Evolutionary conservation across 2,888 invertebrate species (phyloP).

Genomic region (Cyaniris semiargus): DNA sequence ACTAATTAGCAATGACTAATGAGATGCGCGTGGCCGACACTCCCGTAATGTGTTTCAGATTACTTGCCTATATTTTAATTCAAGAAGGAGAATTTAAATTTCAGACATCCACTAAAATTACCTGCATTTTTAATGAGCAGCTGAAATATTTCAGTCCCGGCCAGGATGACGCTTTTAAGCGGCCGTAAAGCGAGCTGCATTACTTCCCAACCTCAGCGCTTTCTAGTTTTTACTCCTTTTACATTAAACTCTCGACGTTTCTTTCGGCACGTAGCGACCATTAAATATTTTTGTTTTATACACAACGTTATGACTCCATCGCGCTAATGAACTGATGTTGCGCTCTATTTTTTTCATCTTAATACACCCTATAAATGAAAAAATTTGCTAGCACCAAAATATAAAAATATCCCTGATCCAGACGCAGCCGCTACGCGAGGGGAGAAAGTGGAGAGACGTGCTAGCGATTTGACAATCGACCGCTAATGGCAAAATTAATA

Average conservation of each 20-base stretch:
- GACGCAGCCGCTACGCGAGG: background rate
- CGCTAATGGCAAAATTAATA: conserved; percentile 6
- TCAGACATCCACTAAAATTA: background rate
- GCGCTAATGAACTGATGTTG: background rate
- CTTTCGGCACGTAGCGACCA: background rate
- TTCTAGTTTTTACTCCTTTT: conserved; percentile 5
- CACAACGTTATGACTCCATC: background rate
- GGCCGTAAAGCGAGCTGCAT: background rate
- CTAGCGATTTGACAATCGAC: background rate
- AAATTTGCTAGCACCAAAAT: background rate
- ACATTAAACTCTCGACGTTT: background rate
- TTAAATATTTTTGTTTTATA: conserved; percentile 15
- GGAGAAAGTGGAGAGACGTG: conserved; percentile 3
- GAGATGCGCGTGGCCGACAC: conserved; percentile 11
- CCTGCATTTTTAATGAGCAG: conserved; percentile 20
- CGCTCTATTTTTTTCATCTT: background rate
- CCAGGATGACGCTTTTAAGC: conserved; percentile 10
- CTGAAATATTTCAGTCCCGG: conserved; percentile 8
- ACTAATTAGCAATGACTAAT: conserved; percentile 11
- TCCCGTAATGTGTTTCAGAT: background rate
- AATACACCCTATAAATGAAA: background rate
- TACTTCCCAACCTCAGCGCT: conserved; percentile 10
- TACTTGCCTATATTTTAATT: background rate
- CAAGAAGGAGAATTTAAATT: background rate
- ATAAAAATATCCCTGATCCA: background rate